These are phyloP conservation scores for Reinhardtius hippoglossoides DNA, from an alignment of 2,113 vertebrate genomes.

Conservation along the genomic window DNA sequence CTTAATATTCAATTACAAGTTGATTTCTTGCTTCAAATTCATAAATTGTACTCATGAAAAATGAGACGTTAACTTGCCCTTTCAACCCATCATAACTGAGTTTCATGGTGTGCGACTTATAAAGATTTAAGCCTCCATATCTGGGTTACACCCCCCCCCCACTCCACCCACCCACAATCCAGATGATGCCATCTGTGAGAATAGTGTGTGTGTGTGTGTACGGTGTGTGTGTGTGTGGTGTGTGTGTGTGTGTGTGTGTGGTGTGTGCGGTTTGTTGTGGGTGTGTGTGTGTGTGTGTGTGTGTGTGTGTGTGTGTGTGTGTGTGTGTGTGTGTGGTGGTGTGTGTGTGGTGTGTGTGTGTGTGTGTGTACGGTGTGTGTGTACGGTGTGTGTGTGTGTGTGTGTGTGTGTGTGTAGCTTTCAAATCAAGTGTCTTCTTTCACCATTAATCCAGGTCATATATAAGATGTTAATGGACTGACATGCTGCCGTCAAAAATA, in stretches of 20 bases:
- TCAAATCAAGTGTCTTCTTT: slow-evolving; percentile 61
- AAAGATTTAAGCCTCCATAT: slow-evolving; percentile 71
- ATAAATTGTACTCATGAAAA: not conserved
- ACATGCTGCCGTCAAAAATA: slow-evolving; percentile 27
- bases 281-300: too few relatives aligned
- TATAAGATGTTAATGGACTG: slow-evolving; percentile 22
- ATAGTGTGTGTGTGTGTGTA: slow-evolving; percentile 21
- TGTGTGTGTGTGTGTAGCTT: slow-evolving; percentile 29
- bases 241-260: slow-evolving; percentile 5
- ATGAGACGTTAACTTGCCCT: not conserved
- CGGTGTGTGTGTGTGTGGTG: slow-evolving; percentile 16
- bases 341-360: too few relatives aligned
- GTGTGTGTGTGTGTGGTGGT: not conserved
- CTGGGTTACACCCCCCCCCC: slow-evolving; percentile 62
- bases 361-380: slow-evolving; percentile 6
- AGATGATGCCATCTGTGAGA: slow-evolving; percentile 73
- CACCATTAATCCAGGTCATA: slow-evolving; percentile 53
- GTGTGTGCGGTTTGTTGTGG: too few relatives aligned
- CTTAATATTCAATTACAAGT: too few relatives aligned
- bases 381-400: slow-evolving; percentile 17
- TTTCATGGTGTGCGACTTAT: slow-evolving; percentile 44
- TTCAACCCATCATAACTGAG: slow-evolving; percentile 10
- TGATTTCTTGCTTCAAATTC: not conserved
- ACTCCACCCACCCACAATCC: slow-evolving; percentile 36
- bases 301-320: slow-evolving; percentile 11